Percentiles rank a stretch among this genome's conserved stretches.
Conservation (phyloP, 2,888 invertebrate species). For the Andrena trimmerana region DNA sequence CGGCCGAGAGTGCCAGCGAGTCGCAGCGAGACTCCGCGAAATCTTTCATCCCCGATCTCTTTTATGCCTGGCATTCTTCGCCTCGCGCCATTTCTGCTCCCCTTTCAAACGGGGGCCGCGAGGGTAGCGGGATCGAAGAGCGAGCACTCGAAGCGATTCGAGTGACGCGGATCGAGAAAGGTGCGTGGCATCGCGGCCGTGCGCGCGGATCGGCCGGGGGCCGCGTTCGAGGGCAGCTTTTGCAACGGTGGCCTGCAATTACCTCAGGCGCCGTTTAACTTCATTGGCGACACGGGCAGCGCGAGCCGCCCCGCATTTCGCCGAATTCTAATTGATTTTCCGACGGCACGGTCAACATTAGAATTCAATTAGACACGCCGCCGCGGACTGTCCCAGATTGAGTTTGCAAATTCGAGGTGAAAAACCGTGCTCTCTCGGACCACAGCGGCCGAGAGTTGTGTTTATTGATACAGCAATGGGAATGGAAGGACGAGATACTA, state of each 20-base stretch:
- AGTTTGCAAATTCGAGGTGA: conserved; percentile 46
- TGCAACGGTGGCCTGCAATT: conserved; percentile 40
- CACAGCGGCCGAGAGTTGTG: neutral
- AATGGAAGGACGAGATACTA: neutral
- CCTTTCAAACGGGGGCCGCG: conserved; percentile 1
- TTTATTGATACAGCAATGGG: conserved; percentile 25
- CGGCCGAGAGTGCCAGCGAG: conserved; percentile 10
- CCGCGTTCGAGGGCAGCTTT: conserved; percentile 11
- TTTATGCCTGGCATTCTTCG: conserved; percentile 24
- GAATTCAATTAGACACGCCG: conserved; percentile 49
- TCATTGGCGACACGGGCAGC: conserved; percentile 41
- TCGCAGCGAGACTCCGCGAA: conserved; percentile 34
- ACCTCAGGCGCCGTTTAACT: conserved; percentile 59
- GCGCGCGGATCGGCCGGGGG: too few species aligned
- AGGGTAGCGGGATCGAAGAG: neutral
- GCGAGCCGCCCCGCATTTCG: conserved; percentile 29
- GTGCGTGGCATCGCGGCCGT: neutral
- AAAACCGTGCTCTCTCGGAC: conserved; percentile 25
- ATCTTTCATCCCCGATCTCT: conserved; percentile 33
- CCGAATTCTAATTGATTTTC: conserved; percentile 61
- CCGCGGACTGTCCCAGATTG: conserved; percentile 33
- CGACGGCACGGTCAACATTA: conserved; percentile 49
- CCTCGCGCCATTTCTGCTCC: neutral
- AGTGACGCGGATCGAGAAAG: conserved; percentile 15
- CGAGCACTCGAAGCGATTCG: conserved; percentile 1